Conservation (phyloP, 2,113 vertebrate genomes). For the Triplophysa rosa region DNA sequence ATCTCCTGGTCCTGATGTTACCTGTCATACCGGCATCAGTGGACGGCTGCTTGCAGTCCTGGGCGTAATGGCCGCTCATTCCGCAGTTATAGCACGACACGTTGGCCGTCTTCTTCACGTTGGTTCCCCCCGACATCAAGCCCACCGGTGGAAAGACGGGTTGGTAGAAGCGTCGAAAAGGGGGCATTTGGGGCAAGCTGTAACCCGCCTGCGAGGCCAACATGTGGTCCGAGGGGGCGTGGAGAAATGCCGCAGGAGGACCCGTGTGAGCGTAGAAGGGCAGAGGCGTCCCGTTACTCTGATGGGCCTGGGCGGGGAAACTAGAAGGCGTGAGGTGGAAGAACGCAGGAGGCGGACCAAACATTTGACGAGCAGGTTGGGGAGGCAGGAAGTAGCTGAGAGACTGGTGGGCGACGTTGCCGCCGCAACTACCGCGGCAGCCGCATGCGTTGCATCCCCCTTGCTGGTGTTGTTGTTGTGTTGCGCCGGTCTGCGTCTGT, state of each 20-base stretch:
- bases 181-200: constrained; percentile 81
- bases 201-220: constrained; percentile 83
- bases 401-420: constrained; percentile 65
- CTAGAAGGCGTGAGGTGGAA: constrained; percentile 79
- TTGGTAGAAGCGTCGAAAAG: constrained; percentile 78
- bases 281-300: constrained; percentile 78
- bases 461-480: constrained; percentile 74
- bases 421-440: constrained; percentile 83
- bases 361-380: constrained; percentile 81
- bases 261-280: constrained; percentile 79
- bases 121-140: constrained; percentile 75
- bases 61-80: constrained; percentile 85
- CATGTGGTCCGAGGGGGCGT: constrained; percentile 74
- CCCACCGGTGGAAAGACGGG: constrained; percentile 77
- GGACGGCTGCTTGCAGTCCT: constrained; percentile 88
- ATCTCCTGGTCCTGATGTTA: constrained; percentile 78
- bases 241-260: constrained; percentile 78
- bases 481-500: constrained; percentile 21
- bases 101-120: constrained; percentile 83
- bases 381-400: constrained; percentile 80
- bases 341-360: constrained; percentile 76
- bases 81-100: constrained; percentile 90
- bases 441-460: constrained; percentile 81
- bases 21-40: constrained; percentile 86
- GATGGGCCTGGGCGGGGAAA: constrained; percentile 87